These are phyloP conservation scores for Eupithecia inturbata DNA, from an alignment of 2,888 invertebrate genomes.

Conservation along the genomic window DNA sequence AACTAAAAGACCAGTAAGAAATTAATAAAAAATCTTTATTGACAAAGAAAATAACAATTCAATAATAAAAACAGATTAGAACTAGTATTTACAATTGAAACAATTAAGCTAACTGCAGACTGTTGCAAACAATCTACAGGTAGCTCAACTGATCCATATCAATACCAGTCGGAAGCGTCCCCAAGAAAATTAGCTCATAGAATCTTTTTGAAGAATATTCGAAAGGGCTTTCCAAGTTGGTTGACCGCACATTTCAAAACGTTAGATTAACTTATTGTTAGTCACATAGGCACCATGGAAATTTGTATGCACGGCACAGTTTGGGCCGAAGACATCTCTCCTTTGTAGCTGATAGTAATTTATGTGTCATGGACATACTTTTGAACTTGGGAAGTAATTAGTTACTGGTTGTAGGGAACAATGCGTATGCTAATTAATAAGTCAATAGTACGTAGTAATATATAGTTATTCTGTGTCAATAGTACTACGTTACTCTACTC, in stretches of 20 bases:
- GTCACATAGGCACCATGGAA: slow-evolving; percentile 25
- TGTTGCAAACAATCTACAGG: too few relatives aligned
- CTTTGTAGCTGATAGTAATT: slow-evolving; percentile 38
- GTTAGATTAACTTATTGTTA: slow-evolving; percentile 33
- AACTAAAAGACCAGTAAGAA: too few relatives aligned
- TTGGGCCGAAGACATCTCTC: slow-evolving; percentile 37
- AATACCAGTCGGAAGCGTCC: too few relatives aligned
- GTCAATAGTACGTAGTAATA: too few relatives aligned
- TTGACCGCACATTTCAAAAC: slow-evolving; percentile 37
- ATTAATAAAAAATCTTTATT: too few relatives aligned
- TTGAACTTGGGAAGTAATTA: slow-evolving; percentile 38
- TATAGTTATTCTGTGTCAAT: too few relatives aligned
- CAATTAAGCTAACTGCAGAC: too few relatives aligned
- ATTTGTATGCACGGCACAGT: slow-evolving; percentile 39
- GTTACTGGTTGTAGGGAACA: slow-evolving; percentile 24
- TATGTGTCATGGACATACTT: slow-evolving; percentile 39
- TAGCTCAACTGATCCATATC: too few relatives aligned
- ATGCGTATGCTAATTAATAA: slow-evolving; percentile 21
- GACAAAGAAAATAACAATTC: too few relatives aligned
- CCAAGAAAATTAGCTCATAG: not conserved
- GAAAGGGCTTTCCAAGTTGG: slow-evolving; percentile 26
- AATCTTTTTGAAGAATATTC: slow-evolving; percentile 11
- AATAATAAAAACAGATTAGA: too few relatives aligned
- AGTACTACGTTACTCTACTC: not conserved
- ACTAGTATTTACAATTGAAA: too few relatives aligned